These are phyloP conservation scores for Lepisosteus oculatus DNA, from an alignment of 2,113 vertebrate genomes.

Conservation along the genomic window DNA sequence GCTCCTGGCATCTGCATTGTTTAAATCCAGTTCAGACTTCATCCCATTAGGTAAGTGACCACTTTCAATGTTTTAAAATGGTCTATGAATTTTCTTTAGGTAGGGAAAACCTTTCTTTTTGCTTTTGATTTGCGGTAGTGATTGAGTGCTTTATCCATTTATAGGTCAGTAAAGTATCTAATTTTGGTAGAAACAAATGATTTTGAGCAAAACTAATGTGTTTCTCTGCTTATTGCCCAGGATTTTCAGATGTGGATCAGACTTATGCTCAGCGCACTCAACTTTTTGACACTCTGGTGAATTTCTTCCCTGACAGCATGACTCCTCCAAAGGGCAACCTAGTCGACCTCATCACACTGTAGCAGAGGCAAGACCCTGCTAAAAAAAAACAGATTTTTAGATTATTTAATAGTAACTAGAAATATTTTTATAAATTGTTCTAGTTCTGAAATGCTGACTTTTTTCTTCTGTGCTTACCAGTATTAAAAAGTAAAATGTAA, in stretches of 20 bases:
- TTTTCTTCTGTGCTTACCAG: neutral
- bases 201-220: no score
- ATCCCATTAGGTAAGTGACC: conserved; percentile 86
- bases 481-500: neutral
- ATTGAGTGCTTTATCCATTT: no score
- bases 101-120: no score
- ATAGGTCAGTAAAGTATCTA: no score
- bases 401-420: conserved; percentile 18
- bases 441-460: neutral
- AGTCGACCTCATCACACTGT: conserved; percentile 97
- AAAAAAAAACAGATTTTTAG: conserved; percentile 30
- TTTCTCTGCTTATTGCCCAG: conserved; percentile 55
- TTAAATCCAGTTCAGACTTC: conserved; percentile 94
- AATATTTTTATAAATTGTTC: conserved; percentile 16
- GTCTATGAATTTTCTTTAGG: no score
- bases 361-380: conserved; percentile 42
- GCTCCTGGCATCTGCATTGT: conserved; percentile 92
- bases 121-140: no score
- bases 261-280: conserved; percentile 95
- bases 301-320: conserved; percentile 99
- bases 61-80: neutral
- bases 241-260: conserved; percentile 95
- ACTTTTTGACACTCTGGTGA: conserved; percentile 95
- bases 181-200: no score
- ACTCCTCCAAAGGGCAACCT: conserved; percentile 97